Conservation (phyloP, 2,113 vertebrate genomes). For the Psephotus haematonotus region DNA sequence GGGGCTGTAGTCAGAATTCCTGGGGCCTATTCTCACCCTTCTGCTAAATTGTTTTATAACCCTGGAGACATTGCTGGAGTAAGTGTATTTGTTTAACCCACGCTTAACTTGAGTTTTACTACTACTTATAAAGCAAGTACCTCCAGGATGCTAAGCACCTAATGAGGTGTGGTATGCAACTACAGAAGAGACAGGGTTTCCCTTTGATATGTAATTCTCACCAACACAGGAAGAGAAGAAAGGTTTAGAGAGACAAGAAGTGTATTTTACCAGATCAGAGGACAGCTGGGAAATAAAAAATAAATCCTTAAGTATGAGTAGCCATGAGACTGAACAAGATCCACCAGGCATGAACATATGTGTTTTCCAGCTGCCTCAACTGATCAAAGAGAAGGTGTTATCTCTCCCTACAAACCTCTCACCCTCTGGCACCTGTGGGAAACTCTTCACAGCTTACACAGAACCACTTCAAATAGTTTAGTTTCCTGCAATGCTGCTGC, state of each 20-base stretch:
- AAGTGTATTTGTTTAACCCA: conserved; percentile 10
- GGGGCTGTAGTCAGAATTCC: neutral
- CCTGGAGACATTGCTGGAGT: neutral
- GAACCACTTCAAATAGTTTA: neutral
- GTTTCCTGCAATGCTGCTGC: neutral
- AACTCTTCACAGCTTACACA: neutral
- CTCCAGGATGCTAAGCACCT: neutral
- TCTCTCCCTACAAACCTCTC: neutral
- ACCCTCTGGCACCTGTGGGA: neutral
- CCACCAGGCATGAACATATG: neutral
- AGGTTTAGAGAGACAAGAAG: neutral
- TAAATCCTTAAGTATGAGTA: neutral
- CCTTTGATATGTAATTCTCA: neutral
- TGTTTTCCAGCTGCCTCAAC: neutral
- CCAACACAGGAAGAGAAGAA: neutral
- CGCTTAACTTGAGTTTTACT: neutral
- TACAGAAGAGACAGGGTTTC: neutral
- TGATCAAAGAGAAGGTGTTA: neutral
- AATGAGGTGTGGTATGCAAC: neutral
- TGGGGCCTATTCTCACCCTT: neutral
- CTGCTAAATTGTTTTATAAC: neutral
- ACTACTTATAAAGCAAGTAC: neutral
- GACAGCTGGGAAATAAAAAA: neutral
- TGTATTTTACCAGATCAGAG: neutral
- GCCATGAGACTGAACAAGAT: neutral